These are phyloP conservation scores for Volucella bombylans DNA, from an alignment of 2,888 invertebrate genomes.

Conservation along the genomic window DNA sequence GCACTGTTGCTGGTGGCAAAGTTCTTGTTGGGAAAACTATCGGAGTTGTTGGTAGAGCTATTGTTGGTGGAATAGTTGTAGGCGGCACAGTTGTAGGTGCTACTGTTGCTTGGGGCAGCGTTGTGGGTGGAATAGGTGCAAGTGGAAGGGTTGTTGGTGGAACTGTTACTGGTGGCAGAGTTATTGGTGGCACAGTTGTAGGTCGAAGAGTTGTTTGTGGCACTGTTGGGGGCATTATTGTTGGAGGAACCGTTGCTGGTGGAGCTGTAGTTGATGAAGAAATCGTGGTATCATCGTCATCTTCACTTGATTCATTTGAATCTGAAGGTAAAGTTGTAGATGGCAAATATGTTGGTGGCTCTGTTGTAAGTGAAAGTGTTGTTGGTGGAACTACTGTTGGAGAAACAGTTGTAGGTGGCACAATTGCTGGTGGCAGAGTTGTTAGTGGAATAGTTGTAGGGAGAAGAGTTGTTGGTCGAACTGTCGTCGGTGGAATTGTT, in stretches of 20 bases:
- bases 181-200: not conserved
- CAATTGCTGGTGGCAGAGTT: not conserved
- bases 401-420: not conserved
- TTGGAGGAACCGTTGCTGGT: not conserved
- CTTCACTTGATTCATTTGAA: too few relatives aligned
- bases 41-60: not conserved
- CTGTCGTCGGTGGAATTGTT: not conserved
- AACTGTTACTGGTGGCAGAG: not conserved
- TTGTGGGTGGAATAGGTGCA: not conserved
- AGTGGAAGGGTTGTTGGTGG: not conserved
- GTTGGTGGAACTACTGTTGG: not conserved
- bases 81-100: constrained; percentile 3
- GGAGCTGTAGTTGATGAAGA: not conserved
- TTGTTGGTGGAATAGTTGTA: constrained; percentile 30
- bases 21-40: not conserved
- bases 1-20: not conserved
- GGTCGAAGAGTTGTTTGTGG: not conserved
- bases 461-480: not conserved
- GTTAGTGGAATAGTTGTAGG: not conserved
- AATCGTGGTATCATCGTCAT: not conserved
- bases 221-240: not conserved
- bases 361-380: not conserved
- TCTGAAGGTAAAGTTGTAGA: not conserved
- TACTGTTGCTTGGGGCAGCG: not conserved
- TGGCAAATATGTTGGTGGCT: not conserved